These are phyloP conservation scores for Thyatira batis DNA, from an alignment of 2,888 invertebrate genomes.

Conservation along the genomic window DNA sequence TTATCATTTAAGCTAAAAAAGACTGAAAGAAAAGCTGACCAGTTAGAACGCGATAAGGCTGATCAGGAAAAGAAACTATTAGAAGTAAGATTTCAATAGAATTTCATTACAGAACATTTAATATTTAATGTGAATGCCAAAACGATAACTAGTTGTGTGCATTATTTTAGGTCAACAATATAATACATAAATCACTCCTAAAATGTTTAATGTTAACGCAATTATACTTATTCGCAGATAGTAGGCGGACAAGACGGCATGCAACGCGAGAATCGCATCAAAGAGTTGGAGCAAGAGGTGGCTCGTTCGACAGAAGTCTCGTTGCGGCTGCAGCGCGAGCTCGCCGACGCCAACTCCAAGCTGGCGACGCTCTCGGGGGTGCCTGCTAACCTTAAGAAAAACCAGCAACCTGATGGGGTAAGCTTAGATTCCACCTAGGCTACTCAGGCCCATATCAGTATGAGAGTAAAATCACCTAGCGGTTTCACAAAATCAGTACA, in stretches of 20 bases:
- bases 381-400: constrained; percentile 80
- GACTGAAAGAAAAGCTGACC: constrained; percentile 93
- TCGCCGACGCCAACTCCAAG: constrained; percentile 85
- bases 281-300: constrained; percentile 93
- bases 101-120: constrained; percentile 7
- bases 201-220: constrained; percentile 7
- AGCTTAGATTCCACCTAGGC: constrained; percentile 26
- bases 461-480: too few species aligned
- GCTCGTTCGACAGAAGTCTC: constrained; percentile 90
- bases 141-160: too few species aligned
- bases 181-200: neutral
- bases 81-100: constrained; percentile 49
- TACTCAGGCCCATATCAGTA: too few species aligned
- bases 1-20: constrained; percentile 98
- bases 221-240: constrained; percentile 52
- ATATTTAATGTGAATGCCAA: too few species aligned
- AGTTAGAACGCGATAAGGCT: constrained; percentile 92
- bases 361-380: constrained; percentile 67
- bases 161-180: too few species aligned
- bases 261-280: constrained; percentile 86
- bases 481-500: too few species aligned
- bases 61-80: constrained; percentile 87
- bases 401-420: constrained; percentile 83
- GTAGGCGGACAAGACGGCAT: constrained; percentile 83
- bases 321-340: constrained; percentile 85